phyloP scores from a whole-genome alignment of 1,140 invertebrate genomes.

The Antheraea mylitta region DNA sequence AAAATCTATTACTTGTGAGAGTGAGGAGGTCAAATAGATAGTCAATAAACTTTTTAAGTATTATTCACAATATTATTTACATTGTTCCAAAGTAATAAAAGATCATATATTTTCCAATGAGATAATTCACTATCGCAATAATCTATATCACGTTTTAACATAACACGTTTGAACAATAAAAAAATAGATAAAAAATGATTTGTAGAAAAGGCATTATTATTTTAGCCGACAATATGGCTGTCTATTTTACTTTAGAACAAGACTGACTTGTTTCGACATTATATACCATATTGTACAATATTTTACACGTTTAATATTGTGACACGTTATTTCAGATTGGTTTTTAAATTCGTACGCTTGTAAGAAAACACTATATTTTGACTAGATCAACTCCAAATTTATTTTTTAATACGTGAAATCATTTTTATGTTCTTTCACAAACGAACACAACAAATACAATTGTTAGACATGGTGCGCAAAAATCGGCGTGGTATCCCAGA shows the following conservation, averaged over 20 bases:
- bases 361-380: background rate
- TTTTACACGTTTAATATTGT: background rate
- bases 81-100: no score
- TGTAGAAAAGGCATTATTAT: background rate
- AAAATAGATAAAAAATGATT: background rate
- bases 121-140: no score
- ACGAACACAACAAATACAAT: background rate
- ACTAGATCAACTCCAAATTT: background rate
- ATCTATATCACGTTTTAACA: background rate
- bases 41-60: no score
- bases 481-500: background rate
- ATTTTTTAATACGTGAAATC: background rate
- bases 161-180: background rate
- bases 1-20: no score
- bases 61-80: no score
- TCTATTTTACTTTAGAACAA: background rate
- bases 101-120: background rate
- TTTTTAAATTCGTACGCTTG: background rate
- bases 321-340: background rate
- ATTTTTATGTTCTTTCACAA: background rate
- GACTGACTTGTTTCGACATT: background rate
- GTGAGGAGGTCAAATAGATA: no score
- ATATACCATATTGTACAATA: background rate
- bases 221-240: background rate
- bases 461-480: background rate